Conservation (phyloP, 2,797 vertebrate genomes). For the Emydoidea blandingii region DNA sequence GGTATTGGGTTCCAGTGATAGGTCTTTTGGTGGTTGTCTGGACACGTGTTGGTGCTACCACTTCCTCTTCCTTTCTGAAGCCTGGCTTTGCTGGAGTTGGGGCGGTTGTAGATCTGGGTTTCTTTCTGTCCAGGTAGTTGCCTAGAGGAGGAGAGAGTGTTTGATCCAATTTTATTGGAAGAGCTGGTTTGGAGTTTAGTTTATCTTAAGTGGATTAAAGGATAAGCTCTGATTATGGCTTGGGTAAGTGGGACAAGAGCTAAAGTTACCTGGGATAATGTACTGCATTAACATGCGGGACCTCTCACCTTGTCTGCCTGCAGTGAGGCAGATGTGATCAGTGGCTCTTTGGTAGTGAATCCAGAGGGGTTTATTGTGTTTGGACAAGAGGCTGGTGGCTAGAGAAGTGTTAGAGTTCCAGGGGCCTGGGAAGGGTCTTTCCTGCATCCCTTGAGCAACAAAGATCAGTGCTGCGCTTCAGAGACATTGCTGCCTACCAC, state of each 20-base stretch:
- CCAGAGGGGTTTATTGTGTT: background rate
- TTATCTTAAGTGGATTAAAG: too few species aligned
- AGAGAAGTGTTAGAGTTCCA: background rate
- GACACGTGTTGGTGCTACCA: background rate
- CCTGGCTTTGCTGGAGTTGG: background rate
- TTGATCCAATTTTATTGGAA: background rate
- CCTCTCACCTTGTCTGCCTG: background rate
- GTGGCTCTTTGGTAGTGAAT: background rate
- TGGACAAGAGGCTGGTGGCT: too few species aligned
- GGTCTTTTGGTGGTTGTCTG: background rate
- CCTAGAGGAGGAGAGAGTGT: constrained; percentile 45
- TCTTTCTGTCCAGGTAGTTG: background rate
- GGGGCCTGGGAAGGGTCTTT: background rate
- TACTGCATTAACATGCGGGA: background rate
- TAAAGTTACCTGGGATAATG: background rate
- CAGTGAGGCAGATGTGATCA: background rate
- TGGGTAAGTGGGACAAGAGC: background rate
- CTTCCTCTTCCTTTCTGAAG: background rate
- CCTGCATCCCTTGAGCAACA: background rate
- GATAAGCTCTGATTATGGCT: too few species aligned
- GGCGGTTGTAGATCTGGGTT: fast-evolving
- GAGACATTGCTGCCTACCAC: background rate
- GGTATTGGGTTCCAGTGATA: background rate
- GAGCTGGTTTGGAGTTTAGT: background rate
- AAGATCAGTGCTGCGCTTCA: background rate